Evolutionary conservation across 2,113 vertebrate species (phyloP).

Genomic region (Oryzias melastigma): DNA sequence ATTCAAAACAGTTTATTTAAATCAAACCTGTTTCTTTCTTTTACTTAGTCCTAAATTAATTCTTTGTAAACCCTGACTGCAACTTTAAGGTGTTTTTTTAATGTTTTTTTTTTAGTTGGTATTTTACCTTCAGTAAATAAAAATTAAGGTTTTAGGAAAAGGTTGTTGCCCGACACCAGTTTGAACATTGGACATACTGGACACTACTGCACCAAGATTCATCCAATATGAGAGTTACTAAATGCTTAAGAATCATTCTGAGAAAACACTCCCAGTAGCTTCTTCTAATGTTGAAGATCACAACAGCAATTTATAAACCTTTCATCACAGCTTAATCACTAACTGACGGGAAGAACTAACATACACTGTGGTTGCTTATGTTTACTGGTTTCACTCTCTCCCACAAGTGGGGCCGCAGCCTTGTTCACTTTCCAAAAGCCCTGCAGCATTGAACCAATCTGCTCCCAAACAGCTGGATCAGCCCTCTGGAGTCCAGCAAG

Average conservation of each 20-base stretch:
- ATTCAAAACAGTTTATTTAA: too few species aligned
- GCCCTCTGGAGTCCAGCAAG: slow-evolving; percentile 26
- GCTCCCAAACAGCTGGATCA: slow-evolving; percentile 59
- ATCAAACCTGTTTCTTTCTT: too few species aligned
- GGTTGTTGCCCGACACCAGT: too few species aligned
- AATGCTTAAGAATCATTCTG: slow-evolving; percentile 10
- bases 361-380: slow-evolving; percentile 31
- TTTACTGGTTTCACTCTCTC: slow-evolving; percentile 38
- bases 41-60: too few species aligned
- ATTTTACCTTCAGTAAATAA: too few species aligned
- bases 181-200: too few species aligned
- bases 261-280: slow-evolving; percentile 21
- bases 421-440: slow-evolving; percentile 53
- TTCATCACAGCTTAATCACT: slow-evolving; percentile 26
- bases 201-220: slow-evolving; percentile 25
- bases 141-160: too few species aligned
- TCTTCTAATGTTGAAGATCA: slow-evolving; percentile 26
- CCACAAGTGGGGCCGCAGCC: slow-evolving; percentile 49
- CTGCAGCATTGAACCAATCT: slow-evolving; percentile 58
- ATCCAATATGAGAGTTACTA: slow-evolving; percentile 26
- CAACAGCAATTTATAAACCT: slow-evolving; percentile 40
- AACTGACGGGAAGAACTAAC: slow-evolving; percentile 29
- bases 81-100: too few species aligned
- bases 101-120: too few species aligned
- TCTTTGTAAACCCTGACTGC: too few species aligned